phyloP scores from a whole-genome alignment of 2,888 invertebrate species.

The Zele albiditarsus region DNA sequence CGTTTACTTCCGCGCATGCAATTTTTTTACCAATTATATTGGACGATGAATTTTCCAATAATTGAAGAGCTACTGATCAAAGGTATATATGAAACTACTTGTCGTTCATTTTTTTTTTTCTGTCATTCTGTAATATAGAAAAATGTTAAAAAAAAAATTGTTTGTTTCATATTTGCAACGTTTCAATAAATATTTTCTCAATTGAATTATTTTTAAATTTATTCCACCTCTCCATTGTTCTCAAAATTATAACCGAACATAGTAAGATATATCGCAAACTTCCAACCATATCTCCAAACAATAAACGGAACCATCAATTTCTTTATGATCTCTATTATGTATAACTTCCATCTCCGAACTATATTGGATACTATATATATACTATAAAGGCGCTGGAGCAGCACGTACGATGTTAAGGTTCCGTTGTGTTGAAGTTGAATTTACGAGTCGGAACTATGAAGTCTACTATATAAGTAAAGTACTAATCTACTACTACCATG shows the following conservation, averaged over 20 bases:
- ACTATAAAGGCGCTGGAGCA: slow-evolving; percentile 8
- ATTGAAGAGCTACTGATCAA: no score
- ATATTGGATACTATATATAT: neutral
- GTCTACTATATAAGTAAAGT: neutral
- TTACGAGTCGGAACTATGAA: slow-evolving; percentile 45
- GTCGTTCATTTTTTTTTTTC: no score
- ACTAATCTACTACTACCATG: neutral
- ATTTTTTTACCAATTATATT: no score
- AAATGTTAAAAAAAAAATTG: no score
- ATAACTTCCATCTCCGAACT: slow-evolving; percentile 1
- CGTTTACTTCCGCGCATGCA: no score
- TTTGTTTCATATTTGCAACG: no score
- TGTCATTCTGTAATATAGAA: no score
- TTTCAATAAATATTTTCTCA: no score
- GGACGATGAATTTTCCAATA: no score
- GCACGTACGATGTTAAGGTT: slow-evolving; percentile 44
- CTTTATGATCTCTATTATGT: neutral
- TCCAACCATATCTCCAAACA: neutral
- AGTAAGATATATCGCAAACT: neutral
- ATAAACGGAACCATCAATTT: slow-evolving; percentile 1
- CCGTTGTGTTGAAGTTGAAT: slow-evolving; percentile 40
- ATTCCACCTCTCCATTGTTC: neutral
- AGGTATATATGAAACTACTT: no score
- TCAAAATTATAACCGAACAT: neutral
- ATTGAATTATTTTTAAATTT: no score